These are phyloP conservation scores for Scalopus aquaticus DNA, from an alignment of 2,113 vertebrate genomes.

Conservation along the genomic window DNA sequence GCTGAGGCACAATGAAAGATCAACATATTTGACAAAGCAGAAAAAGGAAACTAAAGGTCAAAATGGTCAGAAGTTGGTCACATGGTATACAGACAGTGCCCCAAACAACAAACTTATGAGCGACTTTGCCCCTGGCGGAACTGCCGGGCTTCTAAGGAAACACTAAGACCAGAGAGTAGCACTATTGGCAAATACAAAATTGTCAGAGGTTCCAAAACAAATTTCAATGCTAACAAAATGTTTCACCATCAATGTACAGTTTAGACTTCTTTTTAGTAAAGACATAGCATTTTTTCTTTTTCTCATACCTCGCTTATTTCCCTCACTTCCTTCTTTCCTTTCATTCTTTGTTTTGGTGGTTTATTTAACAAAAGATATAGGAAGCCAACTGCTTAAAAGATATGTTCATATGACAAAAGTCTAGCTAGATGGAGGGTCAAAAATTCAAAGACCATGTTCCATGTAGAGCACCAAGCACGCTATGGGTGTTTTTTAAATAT, in stretches of 20 bases:
- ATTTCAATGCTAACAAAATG: not conserved
- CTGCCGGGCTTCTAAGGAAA: not conserved
- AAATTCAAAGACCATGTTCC: slow-evolving; percentile 49
- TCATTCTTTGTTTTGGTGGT: not conserved
- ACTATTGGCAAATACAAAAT: not conserved
- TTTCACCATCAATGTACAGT: slow-evolving; percentile 18
- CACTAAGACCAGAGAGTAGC: not conserved
- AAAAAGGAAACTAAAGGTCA: not conserved
- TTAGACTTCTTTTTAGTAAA: slow-evolving; percentile 80
- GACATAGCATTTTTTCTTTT: slow-evolving; percentile 74
- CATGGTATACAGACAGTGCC: not conserved
- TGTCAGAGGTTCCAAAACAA: not conserved
- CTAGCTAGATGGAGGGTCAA: slow-evolving; percentile 77
- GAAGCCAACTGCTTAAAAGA: slow-evolving; percentile 63
- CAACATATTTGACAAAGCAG: not conserved
- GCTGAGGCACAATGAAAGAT: not conserved
- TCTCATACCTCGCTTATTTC: not conserved
- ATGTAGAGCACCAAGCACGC: slow-evolving; percentile 70
- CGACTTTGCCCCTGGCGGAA: not conserved
- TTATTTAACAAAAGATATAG: slow-evolving; percentile 53
- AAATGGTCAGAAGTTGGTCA: not conserved
- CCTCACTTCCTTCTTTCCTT: not conserved
- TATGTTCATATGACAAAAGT: slow-evolving; percentile 75
- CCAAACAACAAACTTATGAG: not conserved
- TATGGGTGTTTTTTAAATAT: slow-evolving; percentile 67